Conservation (phyloP, 2,888 invertebrate species). For the Hymenopus coronatus region DNA sequence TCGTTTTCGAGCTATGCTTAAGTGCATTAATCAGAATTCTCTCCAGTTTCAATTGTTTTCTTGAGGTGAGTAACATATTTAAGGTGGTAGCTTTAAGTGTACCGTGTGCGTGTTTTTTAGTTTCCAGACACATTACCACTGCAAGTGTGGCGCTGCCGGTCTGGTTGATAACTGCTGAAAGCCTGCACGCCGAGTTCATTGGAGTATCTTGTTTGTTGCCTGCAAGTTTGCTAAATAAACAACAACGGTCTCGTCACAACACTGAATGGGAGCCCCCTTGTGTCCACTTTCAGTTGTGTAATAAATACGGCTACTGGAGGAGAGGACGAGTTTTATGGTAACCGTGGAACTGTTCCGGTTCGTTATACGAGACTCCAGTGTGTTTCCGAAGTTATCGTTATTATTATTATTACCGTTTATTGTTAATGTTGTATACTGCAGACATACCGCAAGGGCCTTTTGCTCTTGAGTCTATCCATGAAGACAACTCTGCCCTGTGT, state of each 20-base stretch:
- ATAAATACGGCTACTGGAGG: neutral
- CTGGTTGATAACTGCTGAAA: too few relatives aligned
- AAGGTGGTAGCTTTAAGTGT: too few relatives aligned
- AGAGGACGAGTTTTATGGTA: neutral
- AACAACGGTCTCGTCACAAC: neutral
- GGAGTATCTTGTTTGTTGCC: neutral
- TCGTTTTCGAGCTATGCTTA: too few relatives aligned
- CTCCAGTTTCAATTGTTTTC: too few relatives aligned
- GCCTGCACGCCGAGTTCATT: neutral
- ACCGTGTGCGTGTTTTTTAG: too few relatives aligned
- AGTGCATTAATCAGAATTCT: too few relatives aligned
- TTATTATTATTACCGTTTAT: neutral
- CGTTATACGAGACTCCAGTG: neutral
- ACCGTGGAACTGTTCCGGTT: neutral
- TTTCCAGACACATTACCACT: too few relatives aligned
- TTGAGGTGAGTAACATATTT: too few relatives aligned
- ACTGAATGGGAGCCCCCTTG: neutral
- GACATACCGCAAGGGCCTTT: neutral
- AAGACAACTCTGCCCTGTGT: neutral
- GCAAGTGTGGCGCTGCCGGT: too few relatives aligned
- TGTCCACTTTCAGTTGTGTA: neutral
- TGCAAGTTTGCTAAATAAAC: neutral
- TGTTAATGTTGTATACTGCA: neutral
- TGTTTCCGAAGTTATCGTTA: neutral
- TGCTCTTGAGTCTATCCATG: neutral